Conservation (phyloP, 2,888 invertebrate species). For the Silvanus unidentatus region DNA sequence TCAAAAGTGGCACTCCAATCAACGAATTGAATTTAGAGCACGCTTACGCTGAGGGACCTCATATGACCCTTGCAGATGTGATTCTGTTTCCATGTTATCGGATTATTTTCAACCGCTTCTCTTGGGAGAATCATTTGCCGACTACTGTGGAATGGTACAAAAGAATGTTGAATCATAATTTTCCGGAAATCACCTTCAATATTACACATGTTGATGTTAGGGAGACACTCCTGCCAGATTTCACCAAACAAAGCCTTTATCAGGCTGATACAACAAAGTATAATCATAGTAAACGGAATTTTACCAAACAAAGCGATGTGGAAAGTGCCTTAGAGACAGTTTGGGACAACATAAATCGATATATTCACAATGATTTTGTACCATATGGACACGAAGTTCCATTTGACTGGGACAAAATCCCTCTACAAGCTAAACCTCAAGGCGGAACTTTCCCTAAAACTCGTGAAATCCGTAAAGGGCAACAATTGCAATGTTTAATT, state of each 20-base stretch:
- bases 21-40: conserved; percentile 57
- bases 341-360: no score
- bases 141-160: conserved; percentile 60
- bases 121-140: conserved; percentile 48
- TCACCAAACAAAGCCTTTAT: conserved; percentile 62
- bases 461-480: conserved; percentile 70
- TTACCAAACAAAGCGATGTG: conserved; percentile 72
- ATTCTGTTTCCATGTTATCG: conserved; percentile 68
- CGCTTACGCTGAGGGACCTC: conserved; percentile 76
- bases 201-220: conserved; percentile 3
- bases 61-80: conserved; percentile 76
- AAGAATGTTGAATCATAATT: conserved; percentile 30
- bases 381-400: conserved; percentile 44
- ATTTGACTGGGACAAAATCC: conserved; percentile 67
- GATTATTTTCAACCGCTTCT: conserved; percentile 50
- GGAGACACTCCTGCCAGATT: conserved; percentile 28
- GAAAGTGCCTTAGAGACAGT: conserved; percentile 57
- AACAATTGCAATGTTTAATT: conserved; percentile 81
- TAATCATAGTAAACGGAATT: conserved; percentile 65
- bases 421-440: conserved; percentile 67
- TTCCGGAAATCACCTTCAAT: conserved; percentile 11
- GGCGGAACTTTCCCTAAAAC: conserved; percentile 72
- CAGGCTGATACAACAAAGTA: conserved; percentile 73
- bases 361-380: conserved; percentile 36
- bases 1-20: conserved; percentile 48